These are phyloP conservation scores for Heliconius hortense DNA, from an alignment of 2,888 invertebrate genomes.

Conservation along the genomic window DNA sequence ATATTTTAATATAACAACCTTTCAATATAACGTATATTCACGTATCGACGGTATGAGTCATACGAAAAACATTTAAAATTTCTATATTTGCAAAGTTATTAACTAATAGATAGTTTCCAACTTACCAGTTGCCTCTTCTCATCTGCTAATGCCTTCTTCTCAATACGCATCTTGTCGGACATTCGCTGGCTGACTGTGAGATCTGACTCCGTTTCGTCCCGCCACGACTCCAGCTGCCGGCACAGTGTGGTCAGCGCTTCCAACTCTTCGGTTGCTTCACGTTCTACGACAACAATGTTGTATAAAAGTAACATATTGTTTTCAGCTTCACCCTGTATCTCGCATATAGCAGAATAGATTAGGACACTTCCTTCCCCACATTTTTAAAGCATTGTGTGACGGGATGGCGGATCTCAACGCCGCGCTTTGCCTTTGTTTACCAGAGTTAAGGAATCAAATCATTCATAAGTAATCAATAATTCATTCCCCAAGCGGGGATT, in stretches of 20 bases:
- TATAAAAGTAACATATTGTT: no score
- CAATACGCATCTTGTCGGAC: slow-evolving; percentile 83
- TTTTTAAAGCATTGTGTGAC: no score
- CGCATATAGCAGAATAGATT: no score
- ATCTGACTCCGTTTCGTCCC: slow-evolving; percentile 84
- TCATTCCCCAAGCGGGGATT: no score
- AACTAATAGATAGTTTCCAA: not conserved
- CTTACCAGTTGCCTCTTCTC: slow-evolving; percentile 83
- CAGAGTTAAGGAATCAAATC: no score
- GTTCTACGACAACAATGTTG: slow-evolving; percentile 58
- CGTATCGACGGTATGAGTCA: no score
- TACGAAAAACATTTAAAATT: no score
- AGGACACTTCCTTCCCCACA: no score
- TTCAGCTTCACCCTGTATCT: no score
- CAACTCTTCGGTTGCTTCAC: slow-evolving; percentile 80
- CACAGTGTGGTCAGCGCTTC: slow-evolving; percentile 81
- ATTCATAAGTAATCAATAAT: no score
- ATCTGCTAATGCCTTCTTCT: slow-evolving; percentile 78
- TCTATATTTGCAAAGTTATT: not conserved
- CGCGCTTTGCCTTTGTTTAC: no score
- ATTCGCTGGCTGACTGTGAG: slow-evolving; percentile 84
- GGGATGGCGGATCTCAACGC: no score
- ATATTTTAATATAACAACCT: not conserved
- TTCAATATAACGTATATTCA: not conserved
- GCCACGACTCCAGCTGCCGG: slow-evolving; percentile 83